Base-by-base conservation (phyloP, 2,113 vertebrate species). In the Martes martes region DNA sequence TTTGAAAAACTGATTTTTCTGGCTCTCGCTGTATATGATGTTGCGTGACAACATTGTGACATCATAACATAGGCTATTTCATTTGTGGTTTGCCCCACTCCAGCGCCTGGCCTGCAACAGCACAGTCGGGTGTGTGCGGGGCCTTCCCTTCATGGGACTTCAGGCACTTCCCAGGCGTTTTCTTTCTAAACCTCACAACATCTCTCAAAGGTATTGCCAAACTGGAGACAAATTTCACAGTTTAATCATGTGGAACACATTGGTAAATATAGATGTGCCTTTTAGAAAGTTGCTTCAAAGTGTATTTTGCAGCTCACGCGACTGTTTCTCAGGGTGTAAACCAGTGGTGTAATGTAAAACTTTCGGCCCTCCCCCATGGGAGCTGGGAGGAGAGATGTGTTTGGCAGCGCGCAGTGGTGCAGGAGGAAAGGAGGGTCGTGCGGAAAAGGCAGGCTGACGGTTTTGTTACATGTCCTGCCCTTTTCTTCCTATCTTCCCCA, bases 251-350 rank as follows among this genome's bases (percentile, higher is more conserved):
- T 98, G 97, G 98, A 98, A 98, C 97, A 98, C 97, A 98, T 98
- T 98, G 97, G 98, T 98, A 98, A 98, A 98, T 98, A 98, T 98
- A 98, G 97, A 98, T 96, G 97, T 98, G 98, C 98, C 98, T 98
- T 98, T 98, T 98, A 96, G 97, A 98, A 98, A 98, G 97, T 98
- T 95, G 97, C 95, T 98, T 97, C 96, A 59, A 96, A 98, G 97
- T 98, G 97, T 98, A 97, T 97, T 98, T 98, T 98, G 92, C 98
- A 98, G 97, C 97, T 98, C 96, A 93, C 47, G 23, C 91, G 91
- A 96, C 94, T 61, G 97, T 95, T 91, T 92, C 95, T 93, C 94
- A 96, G 98, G 98, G 97, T 98, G 98, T 97, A 87, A 98, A 93
- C 88, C 98, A 98, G 97, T 92, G 98, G 98, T 98, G 97, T 98